Base-by-base conservation (phyloP, 2,797 vertebrate species). In the Hozukius guyotensis region DNA sequence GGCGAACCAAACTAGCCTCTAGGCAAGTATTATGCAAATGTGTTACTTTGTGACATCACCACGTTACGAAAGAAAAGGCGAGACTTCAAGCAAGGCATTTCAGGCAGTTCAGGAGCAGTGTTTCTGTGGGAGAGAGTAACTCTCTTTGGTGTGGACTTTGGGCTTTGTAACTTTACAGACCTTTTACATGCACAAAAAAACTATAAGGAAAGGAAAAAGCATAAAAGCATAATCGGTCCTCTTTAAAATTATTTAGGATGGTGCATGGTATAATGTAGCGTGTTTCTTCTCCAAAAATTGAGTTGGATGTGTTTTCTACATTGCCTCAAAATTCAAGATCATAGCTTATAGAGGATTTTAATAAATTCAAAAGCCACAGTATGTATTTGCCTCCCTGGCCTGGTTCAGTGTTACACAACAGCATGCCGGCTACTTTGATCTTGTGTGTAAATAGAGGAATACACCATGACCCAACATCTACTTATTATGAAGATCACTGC, bases 351-450 rank as follows among this genome's bases (percentile, higher is more conserved):
- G 36, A 72, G 20, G 66, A 68, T 68, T 81, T 46, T 34, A 78
- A 72, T 49, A 42, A 8, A 69, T 72, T 69, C 46, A 32, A 56
- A 78, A 66, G 60, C 57, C 59, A 69, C 42, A 65, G 53, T 55
- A 38, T 67, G 34, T 31, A 29, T 61, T 66, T 59, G 10, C 29
- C 25, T 68, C 71, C 20, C n/a, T 69, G 29, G n/a, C 29, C 64
- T 57, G 32, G 59, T 38, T 77, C 12, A 52, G 70, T 67, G 20
- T 59, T 74, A 20, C 24, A 49, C 52, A 67, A 18, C 49, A 70
- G 22, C 49, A 70, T 34, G 29, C 64, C 16, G 55, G 49, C 32
- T 49, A 53, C 77, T 77, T 82, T 84, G 59, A 81, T 81, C 63
- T 62, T 67, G 31, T 74, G 55, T 70, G 42, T 62, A 66, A 79